Percentiles rank a stretch among this genome's conserved stretches.
These are phyloP conservation scores for Nemopilema nomurai DNA, from an alignment of 30 jellyfish, hydroid and myxozoan species.

Conservation along the genomic window DNA sequence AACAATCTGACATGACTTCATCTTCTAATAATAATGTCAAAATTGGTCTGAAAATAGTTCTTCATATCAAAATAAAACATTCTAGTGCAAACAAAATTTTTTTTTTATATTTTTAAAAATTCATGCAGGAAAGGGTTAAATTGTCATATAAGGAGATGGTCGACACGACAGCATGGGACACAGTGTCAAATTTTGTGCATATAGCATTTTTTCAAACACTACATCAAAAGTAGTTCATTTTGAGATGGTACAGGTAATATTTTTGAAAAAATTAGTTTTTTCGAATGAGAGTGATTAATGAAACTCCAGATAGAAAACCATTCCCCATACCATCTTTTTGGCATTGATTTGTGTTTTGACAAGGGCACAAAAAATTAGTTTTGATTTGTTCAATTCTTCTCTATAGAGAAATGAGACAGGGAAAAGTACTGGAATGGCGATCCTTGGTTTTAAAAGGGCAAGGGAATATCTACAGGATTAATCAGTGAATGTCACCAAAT, in stretches of 20 bases:
- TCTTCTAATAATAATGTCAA: too few species aligned
- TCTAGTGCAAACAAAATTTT: too few species aligned
- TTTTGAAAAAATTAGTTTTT: neutral
- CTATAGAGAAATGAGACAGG: slow-evolving; percentile 17
- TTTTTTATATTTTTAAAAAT: too few species aligned
- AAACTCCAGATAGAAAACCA: neutral
- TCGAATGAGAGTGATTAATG: neutral
- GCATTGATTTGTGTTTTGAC: too few species aligned
- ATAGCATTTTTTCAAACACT: neutral
- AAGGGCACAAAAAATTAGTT: too few species aligned
- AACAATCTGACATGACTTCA: too few species aligned
- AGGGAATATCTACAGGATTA: neutral
- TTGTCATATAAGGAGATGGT: slow-evolving; percentile 16
- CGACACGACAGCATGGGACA: slow-evolving; percentile 44
- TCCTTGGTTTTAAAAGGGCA: slow-evolving; percentile 13
- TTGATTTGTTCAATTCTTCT: slow-evolving; percentile 2
- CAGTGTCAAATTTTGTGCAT: slow-evolving; percentile 31
- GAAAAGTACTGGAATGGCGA: slow-evolving; percentile 6
- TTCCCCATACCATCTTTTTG: too few species aligned
- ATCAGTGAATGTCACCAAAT: slow-evolving; percentile 11
- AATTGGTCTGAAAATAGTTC: too few species aligned
- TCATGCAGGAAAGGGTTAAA: neutral
- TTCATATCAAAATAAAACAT: too few species aligned
- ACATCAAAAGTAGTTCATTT: slow-evolving; percentile 9
- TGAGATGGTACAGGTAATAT: neutral